phyloP scores from a whole-genome alignment of 2,888 invertebrate genomes.

The Formica aserva region DNA sequence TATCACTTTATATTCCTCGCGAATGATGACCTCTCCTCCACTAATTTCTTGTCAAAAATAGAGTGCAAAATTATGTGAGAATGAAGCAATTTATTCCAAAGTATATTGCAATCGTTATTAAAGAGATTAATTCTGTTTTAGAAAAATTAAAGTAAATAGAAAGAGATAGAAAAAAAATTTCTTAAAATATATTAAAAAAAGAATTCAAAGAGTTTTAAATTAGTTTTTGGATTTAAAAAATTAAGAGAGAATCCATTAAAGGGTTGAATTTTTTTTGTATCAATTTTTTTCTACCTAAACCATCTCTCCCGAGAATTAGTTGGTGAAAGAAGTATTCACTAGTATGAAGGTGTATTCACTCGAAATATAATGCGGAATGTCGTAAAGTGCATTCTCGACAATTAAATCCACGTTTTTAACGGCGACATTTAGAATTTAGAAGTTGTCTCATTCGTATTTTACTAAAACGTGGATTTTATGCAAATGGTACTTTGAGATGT shows the following conservation, averaged over 20 bases:
- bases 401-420: slow-evolving; percentile 17
- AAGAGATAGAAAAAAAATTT: background rate
- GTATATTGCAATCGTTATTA: background rate
- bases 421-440: background rate
- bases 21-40: background rate
- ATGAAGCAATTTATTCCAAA: slow-evolving; percentile 6
- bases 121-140: background rate
- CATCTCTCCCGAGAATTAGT: background rate
- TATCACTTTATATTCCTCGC: background rate
- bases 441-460: background rate
- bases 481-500: background rate
- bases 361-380: background rate
- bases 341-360: background rate
- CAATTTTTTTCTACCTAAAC: background rate
- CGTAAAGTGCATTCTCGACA: background rate
- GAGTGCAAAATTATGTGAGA: background rate
- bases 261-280: background rate
- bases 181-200: background rate
- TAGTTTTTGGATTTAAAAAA: background rate
- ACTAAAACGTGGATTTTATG: slow-evolving; percentile 25
- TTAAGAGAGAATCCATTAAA: background rate
- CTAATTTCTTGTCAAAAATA: slow-evolving; percentile 6
- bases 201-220: background rate
- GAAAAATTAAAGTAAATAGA: background rate
- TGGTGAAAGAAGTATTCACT: background rate